These are phyloP conservation scores for Melanerpes formicivorus DNA, from an alignment of 2,113 vertebrate genomes.

Conservation along the genomic window DNA sequence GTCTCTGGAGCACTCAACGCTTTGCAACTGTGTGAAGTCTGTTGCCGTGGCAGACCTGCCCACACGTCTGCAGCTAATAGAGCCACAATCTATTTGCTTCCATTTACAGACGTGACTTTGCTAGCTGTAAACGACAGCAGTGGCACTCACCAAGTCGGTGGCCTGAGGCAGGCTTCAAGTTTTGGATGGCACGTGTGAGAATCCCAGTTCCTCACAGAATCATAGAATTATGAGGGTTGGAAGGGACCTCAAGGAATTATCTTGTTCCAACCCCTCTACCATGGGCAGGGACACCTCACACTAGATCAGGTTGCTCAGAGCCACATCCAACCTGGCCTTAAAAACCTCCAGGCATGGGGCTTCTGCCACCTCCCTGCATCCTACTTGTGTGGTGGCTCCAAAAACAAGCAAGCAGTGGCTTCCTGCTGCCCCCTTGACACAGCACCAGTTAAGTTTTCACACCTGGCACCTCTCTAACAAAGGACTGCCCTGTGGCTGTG, in stretches of 20 bases:
- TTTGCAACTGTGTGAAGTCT: background rate
- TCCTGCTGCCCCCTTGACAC: background rate
- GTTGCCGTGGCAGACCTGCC: constrained; percentile 1
- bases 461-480: background rate
- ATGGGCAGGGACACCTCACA: too few relatives aligned
- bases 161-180: background rate
- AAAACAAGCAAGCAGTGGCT: background rate
- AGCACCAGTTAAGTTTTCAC: background rate
- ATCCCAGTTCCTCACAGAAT: background rate
- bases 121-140: background rate
- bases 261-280: too few relatives aligned
- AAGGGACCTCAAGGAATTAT: too few relatives aligned
- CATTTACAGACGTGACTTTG: background rate
- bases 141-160: background rate
- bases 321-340: too few relatives aligned
- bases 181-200: background rate
- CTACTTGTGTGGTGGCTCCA: background rate
- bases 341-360: too few relatives aligned
- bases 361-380: too few relatives aligned
- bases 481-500: rapidly evolving
- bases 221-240: too few relatives aligned
- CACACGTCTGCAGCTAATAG: background rate
- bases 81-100: background rate
- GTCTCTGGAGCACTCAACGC: background rate
- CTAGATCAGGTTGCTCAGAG: too few relatives aligned